phyloP scores from a whole-genome alignment of 2,888 invertebrate genomes.

The Mythimna lalbum region DNA sequence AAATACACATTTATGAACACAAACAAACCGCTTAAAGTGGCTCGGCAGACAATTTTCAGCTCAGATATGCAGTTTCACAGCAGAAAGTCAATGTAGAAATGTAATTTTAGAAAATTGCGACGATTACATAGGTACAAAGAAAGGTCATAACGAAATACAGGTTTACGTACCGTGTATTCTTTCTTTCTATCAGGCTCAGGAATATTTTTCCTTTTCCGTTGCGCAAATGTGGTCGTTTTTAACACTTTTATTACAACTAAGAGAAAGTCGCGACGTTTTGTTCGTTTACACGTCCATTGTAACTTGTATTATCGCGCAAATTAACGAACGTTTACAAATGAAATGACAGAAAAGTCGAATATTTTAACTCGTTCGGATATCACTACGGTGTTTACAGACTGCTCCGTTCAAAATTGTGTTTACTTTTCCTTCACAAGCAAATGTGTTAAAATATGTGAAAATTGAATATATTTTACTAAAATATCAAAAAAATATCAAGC shows the following conservation, averaged over 20 bases:
- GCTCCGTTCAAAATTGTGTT: background rate
- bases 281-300: conserved; percentile 77
- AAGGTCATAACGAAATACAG: conserved; percentile 77
- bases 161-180: conserved; percentile 72
- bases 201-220: conserved; percentile 49
- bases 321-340: conserved; percentile 69
- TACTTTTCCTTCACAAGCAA: background rate
- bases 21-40: conserved; percentile 47
- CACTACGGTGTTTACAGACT: background rate
- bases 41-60: conserved; percentile 17
- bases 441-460: fast-evolving
- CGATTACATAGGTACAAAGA: conserved; percentile 79
- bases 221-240: conserved; percentile 46
- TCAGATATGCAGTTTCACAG: conserved; percentile 22
- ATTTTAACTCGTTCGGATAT: conserved; percentile 48
- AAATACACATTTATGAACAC: conserved; percentile 33
- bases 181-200: conserved; percentile 46
- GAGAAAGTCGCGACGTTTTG: conserved; percentile 72
- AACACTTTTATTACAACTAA: conserved; percentile 67
- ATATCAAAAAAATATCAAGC: too few species aligned
- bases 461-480: background rate
- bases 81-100: conserved; percentile 55
- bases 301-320: conserved; percentile 76
- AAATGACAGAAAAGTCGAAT: conserved; percentile 61
- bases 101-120: conserved; percentile 71